Conservation (phyloP, 2,113 vertebrate genomes). For the Apeltes quadracus region DNA sequence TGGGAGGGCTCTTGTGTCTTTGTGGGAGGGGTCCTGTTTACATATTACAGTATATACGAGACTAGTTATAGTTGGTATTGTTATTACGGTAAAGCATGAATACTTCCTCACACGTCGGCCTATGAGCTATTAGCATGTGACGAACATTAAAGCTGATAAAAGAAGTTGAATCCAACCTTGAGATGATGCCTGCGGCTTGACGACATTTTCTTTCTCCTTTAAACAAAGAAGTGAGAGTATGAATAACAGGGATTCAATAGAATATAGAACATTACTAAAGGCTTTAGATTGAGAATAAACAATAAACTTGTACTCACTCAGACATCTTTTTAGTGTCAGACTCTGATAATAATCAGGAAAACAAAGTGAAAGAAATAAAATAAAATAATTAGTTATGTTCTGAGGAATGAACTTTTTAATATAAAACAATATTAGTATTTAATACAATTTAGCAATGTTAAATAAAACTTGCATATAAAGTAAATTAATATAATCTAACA, state of each 20-base stretch:
- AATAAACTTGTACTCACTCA: slow-evolving; percentile 67
- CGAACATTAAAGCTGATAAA: no score
- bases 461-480: not conserved
- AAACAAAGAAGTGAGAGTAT: not conserved
- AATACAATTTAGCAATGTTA: not conserved
- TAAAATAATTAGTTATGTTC: not conserved
- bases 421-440: not conserved
- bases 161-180: slow-evolving; percentile 79
- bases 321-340: slow-evolving; percentile 68
- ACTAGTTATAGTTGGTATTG: no score
- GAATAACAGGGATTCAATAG: not conserved
- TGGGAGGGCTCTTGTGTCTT: no score
- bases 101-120: no score
- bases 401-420: not conserved
- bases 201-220: slow-evolving; percentile 82
- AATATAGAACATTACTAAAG: not conserved
- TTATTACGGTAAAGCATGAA: no score
- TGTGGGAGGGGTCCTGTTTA: no score
- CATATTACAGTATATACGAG: no score
- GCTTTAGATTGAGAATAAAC: not conserved
- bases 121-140: no score
- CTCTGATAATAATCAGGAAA: slow-evolving; percentile 29
- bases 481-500: no score
- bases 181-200: slow-evolving; percentile 89
- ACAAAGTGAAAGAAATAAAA: not conserved